Evolutionary conservation across 2,888 invertebrate genomes (phyloP).

Genomic region (Morpho deidamia): DNA sequence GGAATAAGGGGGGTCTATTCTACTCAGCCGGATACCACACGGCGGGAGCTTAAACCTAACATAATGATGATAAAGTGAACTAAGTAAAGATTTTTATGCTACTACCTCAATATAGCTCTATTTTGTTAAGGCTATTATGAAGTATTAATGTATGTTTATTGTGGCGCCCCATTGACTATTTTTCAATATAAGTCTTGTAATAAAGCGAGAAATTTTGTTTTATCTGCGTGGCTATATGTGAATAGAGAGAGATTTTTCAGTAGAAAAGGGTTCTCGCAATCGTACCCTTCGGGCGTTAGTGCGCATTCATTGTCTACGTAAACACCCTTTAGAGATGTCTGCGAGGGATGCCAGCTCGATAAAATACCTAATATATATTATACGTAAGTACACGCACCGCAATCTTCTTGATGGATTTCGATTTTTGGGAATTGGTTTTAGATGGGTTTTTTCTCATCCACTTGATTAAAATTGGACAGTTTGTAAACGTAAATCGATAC

Average conservation of each 20-base stretch:
- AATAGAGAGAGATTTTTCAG: constrained; percentile 48
- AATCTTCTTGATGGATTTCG: constrained; percentile 6
- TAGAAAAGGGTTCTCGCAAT: constrained; percentile 40
- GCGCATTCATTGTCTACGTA: constrained; percentile 51
- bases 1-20: too few relatives aligned
- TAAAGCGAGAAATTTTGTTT: constrained; percentile 20
- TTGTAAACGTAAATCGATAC: too few relatives aligned
- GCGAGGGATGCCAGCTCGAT: constrained; percentile 33
- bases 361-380: constrained; percentile 19
- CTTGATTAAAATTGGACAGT: not conserved
- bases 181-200: not conserved
- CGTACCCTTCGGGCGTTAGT: constrained; percentile 43
- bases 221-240: constrained; percentile 36
- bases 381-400: constrained; percentile 7
- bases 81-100: too few relatives aligned
- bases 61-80: too few relatives aligned
- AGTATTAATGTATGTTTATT: too few relatives aligned
- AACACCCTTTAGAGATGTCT: constrained; percentile 67
- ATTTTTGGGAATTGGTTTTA: not conserved
- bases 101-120: too few relatives aligned
- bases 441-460: not conserved
- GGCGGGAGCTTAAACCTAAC: too few relatives aligned
- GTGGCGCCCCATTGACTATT: too few relatives aligned
- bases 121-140: too few relatives aligned
- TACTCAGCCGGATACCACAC: too few relatives aligned